Conservation (phyloP, 2,888 invertebrate species). For the Spodoptera picta region DNA sequence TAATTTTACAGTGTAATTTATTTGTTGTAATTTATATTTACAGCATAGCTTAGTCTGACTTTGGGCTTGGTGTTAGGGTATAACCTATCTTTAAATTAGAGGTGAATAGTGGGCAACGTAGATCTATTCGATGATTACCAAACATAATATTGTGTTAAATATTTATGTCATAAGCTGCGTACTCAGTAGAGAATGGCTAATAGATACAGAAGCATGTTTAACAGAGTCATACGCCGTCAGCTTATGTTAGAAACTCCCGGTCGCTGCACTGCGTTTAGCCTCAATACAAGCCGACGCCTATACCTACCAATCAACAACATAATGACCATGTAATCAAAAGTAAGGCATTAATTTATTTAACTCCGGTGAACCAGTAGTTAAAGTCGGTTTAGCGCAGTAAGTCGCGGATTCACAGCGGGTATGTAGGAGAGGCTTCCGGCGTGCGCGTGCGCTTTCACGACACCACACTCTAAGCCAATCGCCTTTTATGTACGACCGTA, state of each 20-base stretch:
- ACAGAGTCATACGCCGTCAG: conserved; percentile 40
- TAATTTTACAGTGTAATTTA: too few species aligned
- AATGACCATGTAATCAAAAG: conserved; percentile 72
- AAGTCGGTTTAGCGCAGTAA: conserved; percentile 60
- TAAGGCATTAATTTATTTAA: conserved; percentile 67
- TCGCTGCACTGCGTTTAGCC: conserved; percentile 57
- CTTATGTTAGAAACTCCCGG: conserved; percentile 48
- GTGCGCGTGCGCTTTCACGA: conserved; percentile 65
- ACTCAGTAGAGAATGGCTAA: conserved; percentile 10
- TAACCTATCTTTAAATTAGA: too few species aligned
- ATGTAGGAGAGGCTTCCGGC: conserved; percentile 66
- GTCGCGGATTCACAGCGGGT: conserved; percentile 68
- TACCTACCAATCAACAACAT: conserved; percentile 66
- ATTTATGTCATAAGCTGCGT: conserved; percentile 30
- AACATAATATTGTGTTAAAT: conserved; percentile 1
- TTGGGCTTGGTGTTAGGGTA: too few species aligned
- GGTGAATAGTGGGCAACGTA: too few species aligned
- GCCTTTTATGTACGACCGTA: conserved; percentile 63
- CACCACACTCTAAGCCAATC: conserved; percentile 64
- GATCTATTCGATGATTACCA: too few species aligned
- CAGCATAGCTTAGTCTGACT: too few species aligned
- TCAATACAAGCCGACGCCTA: conserved; percentile 65
- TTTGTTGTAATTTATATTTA: too few species aligned
- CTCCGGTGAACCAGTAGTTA: conserved; percentile 64
- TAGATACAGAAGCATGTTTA: conserved; percentile 20